Base-by-base conservation (phyloP, 2,113 vertebrate genomes). In the Phylloscopus whistleri region DNA sequence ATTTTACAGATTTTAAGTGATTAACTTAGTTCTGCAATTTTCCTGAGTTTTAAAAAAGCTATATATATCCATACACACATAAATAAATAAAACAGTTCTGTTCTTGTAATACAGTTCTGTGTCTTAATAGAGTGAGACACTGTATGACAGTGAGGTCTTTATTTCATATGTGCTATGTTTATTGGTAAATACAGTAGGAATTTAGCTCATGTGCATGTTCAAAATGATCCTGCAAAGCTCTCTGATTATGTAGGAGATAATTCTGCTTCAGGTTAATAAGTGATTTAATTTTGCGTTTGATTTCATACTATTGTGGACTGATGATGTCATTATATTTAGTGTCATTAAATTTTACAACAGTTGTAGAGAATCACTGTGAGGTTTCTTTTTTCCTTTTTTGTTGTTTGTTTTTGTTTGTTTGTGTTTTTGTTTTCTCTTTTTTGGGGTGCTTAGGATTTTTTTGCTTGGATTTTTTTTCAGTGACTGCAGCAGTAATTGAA, bases 11-110 rank as follows among this genome's bases (percentile, higher is more conserved):
- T 58, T 19, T 58, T 35, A 66, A 89, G 9, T 39, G 33, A 18
- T 80, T 79, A 24, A 5, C 39, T 73, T 62, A 11, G 1, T 79
- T 87, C 43, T 74, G 39, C 7, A 62, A 2, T 53, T 62, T 49
- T 21, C 9, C 23, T 22, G 46, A 76, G 35, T 26, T 72, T 46
- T 20, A 56, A 68, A 31, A 31, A 82, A n/a, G 6, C 21, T 70
- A 4, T 39, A 6, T 58, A 15, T 73, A 14, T 21, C 19, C 7
- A 37, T 9, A 14, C 0, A n/a, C 1, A 23, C 3, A 27, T 46
- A 46, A 28, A 37, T 30, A 52, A 14, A 58, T 21, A 58, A 66
- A 85, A 20, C 7, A 22, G 2, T 63, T 75, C 7, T 87, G 2
- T 41, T 77, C 13, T 66, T 79, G 22, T 79, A n/a, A 26, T 59